Conservation (phyloP, 2,888 invertebrate genomes). For the Caenorhabditis plicata region DNA sequence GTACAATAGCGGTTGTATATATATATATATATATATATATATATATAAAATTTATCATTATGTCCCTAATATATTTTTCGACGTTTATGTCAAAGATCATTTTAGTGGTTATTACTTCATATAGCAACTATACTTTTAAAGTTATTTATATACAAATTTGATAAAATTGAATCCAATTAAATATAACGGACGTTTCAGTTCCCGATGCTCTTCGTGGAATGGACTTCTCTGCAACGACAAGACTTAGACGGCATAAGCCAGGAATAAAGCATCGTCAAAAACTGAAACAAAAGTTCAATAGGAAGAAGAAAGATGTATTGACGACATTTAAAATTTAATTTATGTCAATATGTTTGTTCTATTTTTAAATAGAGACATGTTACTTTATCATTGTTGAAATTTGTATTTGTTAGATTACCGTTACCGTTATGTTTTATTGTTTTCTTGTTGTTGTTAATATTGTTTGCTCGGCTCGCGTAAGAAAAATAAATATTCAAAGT, state of each 20-base stretch:
- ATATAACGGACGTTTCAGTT: conserved; percentile 48
- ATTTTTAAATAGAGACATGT: background rate
- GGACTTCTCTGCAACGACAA: conserved; percentile 33
- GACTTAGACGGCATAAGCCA: conserved; percentile 28
- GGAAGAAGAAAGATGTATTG: conserved; percentile 49
- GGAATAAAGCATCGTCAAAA: conserved; percentile 35
- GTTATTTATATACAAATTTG: too few species aligned
- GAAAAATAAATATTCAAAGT: background rate
- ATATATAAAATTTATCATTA: too few species aligned
- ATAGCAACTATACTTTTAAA: too few species aligned
- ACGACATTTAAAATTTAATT: conserved; percentile 51
- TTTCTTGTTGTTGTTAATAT: conserved; percentile 3
- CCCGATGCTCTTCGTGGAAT: conserved; percentile 59
- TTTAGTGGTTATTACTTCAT: too few species aligned
- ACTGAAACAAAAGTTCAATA: conserved; percentile 45
- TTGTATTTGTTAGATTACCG: too few species aligned
- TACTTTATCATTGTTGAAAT: conserved; percentile 8
- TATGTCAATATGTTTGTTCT: conserved; percentile 1
- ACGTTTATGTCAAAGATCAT: too few species aligned
- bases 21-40: too few species aligned
- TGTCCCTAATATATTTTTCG: too few species aligned
- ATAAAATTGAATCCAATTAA: too few species aligned
- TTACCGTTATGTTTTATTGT: conserved; percentile 11
- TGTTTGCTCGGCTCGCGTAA: too few species aligned
- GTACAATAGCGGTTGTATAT: too few species aligned